Base-by-base conservation (phyloP, 2,113 vertebrate species). In the Silurus glanis region DNA sequence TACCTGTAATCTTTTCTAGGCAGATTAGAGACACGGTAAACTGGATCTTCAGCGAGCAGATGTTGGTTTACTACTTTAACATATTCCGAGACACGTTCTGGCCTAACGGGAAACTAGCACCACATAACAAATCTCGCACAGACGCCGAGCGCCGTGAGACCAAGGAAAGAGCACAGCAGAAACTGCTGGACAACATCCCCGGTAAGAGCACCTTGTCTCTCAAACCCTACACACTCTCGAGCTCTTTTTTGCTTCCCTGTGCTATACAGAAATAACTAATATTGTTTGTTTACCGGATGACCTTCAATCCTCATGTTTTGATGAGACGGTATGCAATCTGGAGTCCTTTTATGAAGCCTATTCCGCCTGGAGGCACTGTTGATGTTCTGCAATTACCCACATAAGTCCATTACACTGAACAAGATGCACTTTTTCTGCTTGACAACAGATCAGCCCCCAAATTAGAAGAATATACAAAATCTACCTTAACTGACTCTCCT, bases 151-250 rank as follows among this genome's bases (percentile, higher is more conserved):
- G 96, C 84, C 95, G 89, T 51, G 96, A 97, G 88, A 98, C 97
- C 0, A 99, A 99, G 90, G 97, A 97, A 90, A 95, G 94, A 84
- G 98, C 98, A 61, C 98, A 97, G 90, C 98, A 98, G 94, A 99
- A 99, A 93, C 94, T 99, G 89, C 97, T 99, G 82, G 98, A 99
- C 90, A 99, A 99, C 92, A 97, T 99, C 93, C 98, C 98, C 95
- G 98, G 98, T 99, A 92, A 92, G 89, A 45, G 25, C 7, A 7
- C 47, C 7, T 7, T 66, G 66, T 51, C 45, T 16, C 21, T 14
- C 14, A 9, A 19, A 9, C 45, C 55, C 53, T 45, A 21, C 25
- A 59, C 21, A 14, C 21, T 12, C 47, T 55, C 23, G 8, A 56
- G 6, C 6, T 82, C 10, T 69, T 53, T 37, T n/a, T 55, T 55